phyloP scores from a whole-genome alignment of 2,797 vertebrate species.

The Carduelis carduelis region DNA sequence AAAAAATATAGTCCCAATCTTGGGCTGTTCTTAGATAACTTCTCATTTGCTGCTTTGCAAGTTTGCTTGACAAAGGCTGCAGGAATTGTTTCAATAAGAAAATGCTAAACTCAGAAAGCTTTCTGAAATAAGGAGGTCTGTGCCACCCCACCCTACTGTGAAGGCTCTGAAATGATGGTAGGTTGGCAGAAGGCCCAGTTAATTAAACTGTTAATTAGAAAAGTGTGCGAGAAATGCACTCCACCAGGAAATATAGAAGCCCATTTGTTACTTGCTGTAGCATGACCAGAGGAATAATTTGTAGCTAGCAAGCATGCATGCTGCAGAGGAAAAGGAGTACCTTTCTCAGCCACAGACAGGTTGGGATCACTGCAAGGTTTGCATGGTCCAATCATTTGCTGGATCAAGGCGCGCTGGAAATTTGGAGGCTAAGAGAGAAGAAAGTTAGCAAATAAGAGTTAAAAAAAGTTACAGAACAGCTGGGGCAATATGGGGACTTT shows the following conservation, averaged over 20 bases:
- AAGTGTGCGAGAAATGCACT: conserved; percentile 2
- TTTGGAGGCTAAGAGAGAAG: conserved; percentile 84
- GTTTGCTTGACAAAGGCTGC: neutral
- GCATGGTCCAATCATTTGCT: conserved; percentile 95
- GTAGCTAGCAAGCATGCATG: neutral
- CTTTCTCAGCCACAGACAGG: conserved; percentile 94
- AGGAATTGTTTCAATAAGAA: neutral
- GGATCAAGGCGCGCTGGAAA: conserved; percentile 96
- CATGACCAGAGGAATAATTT: neutral
- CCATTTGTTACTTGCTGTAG: neutral
- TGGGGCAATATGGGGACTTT: neutral
- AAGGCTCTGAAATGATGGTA: neutral
- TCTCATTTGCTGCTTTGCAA: neutral
- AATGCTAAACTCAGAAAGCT: neutral
- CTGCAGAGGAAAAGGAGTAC: conserved; percentile 66
- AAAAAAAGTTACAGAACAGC: neutral
- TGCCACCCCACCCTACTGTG: neutral
- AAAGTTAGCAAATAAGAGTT: conserved; percentile 2
- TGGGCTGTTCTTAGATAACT: neutral
- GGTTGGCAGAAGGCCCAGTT: conserved; percentile 35
- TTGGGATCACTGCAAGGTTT: conserved; percentile 97
- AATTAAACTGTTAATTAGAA: conserved; percentile 39
- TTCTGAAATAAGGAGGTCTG: neutral
- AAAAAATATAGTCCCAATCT: neutral
- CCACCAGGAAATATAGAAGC: neutral